These are phyloP conservation scores for Dasypus novemcinctus DNA, from an alignment of 2,113 vertebrate genomes.

Conservation along the genomic window DNA sequence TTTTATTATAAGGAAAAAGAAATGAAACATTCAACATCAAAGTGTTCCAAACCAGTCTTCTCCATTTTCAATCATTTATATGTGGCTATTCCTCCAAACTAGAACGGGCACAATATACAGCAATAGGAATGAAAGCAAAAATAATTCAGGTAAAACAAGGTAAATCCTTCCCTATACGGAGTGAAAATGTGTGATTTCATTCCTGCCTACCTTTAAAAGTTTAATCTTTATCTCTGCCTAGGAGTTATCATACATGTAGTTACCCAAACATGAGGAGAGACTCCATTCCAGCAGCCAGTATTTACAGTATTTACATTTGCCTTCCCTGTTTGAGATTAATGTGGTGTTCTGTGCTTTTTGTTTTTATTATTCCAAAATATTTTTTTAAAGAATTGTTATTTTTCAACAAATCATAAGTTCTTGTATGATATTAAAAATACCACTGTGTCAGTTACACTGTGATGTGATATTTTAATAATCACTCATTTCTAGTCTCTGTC, in stretches of 20 bases:
- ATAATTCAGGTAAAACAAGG: slow-evolving; percentile 15
- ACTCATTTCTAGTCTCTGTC: slow-evolving; percentile 76
- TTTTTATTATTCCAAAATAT: slow-evolving; percentile 85
- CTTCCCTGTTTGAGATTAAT: slow-evolving; percentile 75
- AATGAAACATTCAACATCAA: not conserved
- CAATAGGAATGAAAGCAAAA: slow-evolving; percentile 30
- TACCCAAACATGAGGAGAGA: slow-evolving; percentile 30
- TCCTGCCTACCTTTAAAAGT: slow-evolving; percentile 65
- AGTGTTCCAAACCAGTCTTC: slow-evolving; percentile 14
- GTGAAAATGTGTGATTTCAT: slow-evolving; percentile 52
- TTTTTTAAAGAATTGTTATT: slow-evolving; percentile 87
- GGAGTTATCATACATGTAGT: slow-evolving; percentile 52
- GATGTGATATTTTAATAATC: slow-evolving; percentile 77
- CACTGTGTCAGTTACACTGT: slow-evolving; percentile 78
- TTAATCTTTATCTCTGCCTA: slow-evolving; percentile 65
- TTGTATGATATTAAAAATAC: slow-evolving; percentile 75
- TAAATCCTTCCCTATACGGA: slow-evolving; percentile 50
- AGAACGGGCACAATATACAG: slow-evolving; percentile 36
- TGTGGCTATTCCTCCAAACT: not conserved
- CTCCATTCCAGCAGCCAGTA: slow-evolving; percentile 63
- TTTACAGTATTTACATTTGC: slow-evolving; percentile 67
- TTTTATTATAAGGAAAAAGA: not conserved
- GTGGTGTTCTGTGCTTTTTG: slow-evolving; percentile 78
- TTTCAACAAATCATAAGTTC: slow-evolving; percentile 82
- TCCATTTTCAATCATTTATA: slow-evolving; percentile 50